A percentile compares a stretch with the other conserved stretches of the same genome.
These are phyloP conservation scores for Ranitomeya imitator DNA, from an alignment of 2,113 vertebrate species.

Conservation along the genomic window DNA sequence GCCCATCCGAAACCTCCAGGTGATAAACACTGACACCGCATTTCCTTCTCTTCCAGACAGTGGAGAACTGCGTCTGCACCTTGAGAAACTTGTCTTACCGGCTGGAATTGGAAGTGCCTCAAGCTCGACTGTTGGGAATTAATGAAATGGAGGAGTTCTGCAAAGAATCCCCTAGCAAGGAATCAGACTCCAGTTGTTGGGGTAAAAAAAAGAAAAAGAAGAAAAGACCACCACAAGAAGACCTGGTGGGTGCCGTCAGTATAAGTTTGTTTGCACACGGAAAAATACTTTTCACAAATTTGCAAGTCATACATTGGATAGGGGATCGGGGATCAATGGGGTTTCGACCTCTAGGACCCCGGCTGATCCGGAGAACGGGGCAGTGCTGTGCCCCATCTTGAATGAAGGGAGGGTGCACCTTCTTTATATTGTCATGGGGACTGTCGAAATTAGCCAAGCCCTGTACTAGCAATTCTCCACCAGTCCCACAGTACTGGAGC, in stretches of 20 bases:
- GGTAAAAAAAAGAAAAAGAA: constrained; percentile 97
- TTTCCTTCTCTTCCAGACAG: constrained; percentile 78
- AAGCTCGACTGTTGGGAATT: constrained; percentile 81
- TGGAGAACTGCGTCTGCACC: constrained; percentile 98
- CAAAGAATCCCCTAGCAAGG: constrained; percentile 89
- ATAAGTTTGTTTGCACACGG: no score
- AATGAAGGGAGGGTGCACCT: no score
- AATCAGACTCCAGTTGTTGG: constrained; percentile 93
- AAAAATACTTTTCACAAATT: no score
- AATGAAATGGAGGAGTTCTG: constrained; percentile 88
- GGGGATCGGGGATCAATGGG: no score
- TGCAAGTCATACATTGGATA: no score
- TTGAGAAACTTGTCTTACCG: constrained; percentile 95
- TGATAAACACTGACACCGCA: background rate
- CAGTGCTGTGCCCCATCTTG: no score
- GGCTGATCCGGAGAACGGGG: no score
- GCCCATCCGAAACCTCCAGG: background rate
- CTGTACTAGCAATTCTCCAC: no score
- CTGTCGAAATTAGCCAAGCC: no score
- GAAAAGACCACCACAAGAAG: constrained; percentile 85
- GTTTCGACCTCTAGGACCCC: no score
- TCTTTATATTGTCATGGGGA: no score
- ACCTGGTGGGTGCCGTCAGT: constrained; percentile 77
- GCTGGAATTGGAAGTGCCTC: constrained; percentile 91
- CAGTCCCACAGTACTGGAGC: no score